Base-by-base conservation (phyloP, 2,113 vertebrate genomes). In the Pheucticus melanocephalus region DNA sequence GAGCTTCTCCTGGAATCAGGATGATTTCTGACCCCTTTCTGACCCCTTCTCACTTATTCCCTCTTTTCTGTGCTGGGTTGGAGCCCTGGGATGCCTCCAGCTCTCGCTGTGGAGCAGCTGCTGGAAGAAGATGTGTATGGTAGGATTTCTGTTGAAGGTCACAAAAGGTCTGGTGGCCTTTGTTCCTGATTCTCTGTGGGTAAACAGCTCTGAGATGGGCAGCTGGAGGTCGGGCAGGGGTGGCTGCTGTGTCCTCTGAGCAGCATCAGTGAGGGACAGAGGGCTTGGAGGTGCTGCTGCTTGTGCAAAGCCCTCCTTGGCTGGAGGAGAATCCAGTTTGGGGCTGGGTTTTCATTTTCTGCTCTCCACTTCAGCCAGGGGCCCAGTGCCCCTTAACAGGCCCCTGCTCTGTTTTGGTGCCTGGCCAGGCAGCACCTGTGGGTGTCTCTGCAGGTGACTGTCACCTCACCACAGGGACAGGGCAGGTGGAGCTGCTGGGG, bases 381-480 rank as follows among this genome's bases (percentile, higher is more conserved):
- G 20, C 3, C 2, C 44, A 2, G 10, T 3, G 22, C 48, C 24
- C 48, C 12, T 33, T 12, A 19, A 1, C 19, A 50, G 18, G 15
- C 2, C 1, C 35, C 21, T 51, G 33, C 40, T 75, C 11, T 47
- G 48, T 2, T 71, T 25, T 16, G 12, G 31, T 61, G 19, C 15
- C 31, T 60, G 54, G 16, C 27, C 73, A 54, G 48, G 4, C 21
- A 33, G 33, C 1, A 0, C 2, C 35, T 22, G 25, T 12, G 65
- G 5, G 60, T 14, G 44, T 42, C 12, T 2, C 44, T 44, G 48
- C n/a, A 35, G 88, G 30, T n/a, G 33, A 13, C n/a, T 31, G 23
- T 61, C 51, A 19, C 44, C 80, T 19, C 42, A 3, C 4, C 9
- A 0, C 1, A 10, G 15, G 35, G 30, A 5, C n/a, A 3, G 0